phyloP scores from a whole-genome alignment of 2,888 invertebrate species.

The Megastigmus dorsalis region DNA sequence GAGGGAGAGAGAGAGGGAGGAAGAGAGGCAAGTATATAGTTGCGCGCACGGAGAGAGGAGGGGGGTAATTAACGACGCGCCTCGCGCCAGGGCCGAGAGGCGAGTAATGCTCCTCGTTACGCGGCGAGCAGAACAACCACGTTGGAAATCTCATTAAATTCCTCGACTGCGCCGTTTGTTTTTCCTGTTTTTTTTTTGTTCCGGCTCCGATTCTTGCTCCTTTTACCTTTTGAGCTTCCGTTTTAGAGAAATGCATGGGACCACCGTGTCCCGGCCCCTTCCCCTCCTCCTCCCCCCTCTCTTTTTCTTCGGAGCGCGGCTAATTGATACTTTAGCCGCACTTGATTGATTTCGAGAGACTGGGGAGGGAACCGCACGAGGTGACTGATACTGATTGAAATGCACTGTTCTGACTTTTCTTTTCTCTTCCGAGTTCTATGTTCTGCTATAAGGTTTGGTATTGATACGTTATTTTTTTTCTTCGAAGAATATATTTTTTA shows the following conservation, averaged over 20 bases:
- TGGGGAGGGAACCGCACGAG: not conserved
- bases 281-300: not conserved
- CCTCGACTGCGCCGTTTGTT: slow-evolving; percentile 22
- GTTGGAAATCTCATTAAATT: slow-evolving; percentile 54
- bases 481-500: not conserved
- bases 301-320: not conserved
- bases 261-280: no score
- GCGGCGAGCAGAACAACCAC: slow-evolving; percentile 55
- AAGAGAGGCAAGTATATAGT: no score
- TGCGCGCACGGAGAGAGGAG: slow-evolving; percentile 33
- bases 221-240: no score
- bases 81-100: slow-evolving; percentile 60
- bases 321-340: slow-evolving; percentile 42
- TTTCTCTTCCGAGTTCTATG: not conserved
- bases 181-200: slow-evolving; percentile 7
- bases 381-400: slow-evolving; percentile 24
- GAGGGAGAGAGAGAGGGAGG: slow-evolving; percentile 10
- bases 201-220: no score
- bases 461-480: not conserved
- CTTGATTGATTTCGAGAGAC: slow-evolving; percentile 31
- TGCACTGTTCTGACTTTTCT: not conserved
- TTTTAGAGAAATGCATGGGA: no score
- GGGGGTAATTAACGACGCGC: slow-evolving; percentile 73
- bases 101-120: slow-evolving; percentile 73
- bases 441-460: not conserved